Evolutionary conservation across 2,888 invertebrate genomes (phyloP), one percentile per base, ranked within the genome.

Genomic region (Ceriagrion tenellum): DNA sequence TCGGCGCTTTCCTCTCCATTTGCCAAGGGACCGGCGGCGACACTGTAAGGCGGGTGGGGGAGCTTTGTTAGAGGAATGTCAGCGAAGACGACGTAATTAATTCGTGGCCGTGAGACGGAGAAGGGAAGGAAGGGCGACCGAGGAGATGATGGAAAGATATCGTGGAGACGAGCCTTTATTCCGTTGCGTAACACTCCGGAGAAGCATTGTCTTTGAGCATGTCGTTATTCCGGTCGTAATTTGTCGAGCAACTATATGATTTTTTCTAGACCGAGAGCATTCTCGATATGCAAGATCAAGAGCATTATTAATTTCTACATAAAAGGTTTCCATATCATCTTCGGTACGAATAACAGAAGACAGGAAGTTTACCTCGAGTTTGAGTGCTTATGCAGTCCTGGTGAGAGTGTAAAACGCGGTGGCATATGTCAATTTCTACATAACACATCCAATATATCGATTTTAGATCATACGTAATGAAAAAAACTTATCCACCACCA

Each of bases 51-150:
- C 55, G 89, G 55, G 89, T 55, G 26, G 47, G 55, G 55, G 89
- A 89, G 89, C 55, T 47, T 81, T 55, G 89, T 55, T 89, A 23
- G 47, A 93, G 93, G 69, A 47, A 93, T 69, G 93, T 74, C 93
- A 93, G 69, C 47, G 69, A 74, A 93, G 93, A 93, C 63, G 93
- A 93, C 93, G 74, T 93, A 93, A 93, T 93, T 93, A 69, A 93
- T 69, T 47, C 69, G 93, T 74, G 63, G 40, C 91, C 91, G 35
- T 55, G 63, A n/a, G 55, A 93, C 40, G 69, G 93, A 74, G 47
- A 47, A 20, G 59, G 91, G 59, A 16, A 63, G 91, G 63, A n/a
- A 93, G 69, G 12, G 23, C 23, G 26, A 74, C 0, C 47, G 55
- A 69, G 47, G 81, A 81, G 81, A 81, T 81, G 81, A 81, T 81